These are phyloP conservation scores for Listronotus bonariensis DNA, from an alignment of 1,140 invertebrate species.

Conservation along the genomic window DNA sequence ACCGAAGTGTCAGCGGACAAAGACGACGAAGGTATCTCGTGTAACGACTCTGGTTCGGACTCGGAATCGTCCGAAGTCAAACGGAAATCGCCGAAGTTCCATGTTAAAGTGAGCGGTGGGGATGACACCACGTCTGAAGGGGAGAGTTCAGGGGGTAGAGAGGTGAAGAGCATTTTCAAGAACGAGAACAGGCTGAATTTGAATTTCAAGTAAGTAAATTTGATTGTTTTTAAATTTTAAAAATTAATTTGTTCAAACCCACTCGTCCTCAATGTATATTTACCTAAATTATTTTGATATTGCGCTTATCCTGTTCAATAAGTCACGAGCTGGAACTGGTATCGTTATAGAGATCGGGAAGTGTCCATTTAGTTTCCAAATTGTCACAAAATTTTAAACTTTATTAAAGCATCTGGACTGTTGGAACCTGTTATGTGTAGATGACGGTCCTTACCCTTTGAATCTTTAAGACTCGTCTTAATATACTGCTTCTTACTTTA, in stretches of 20 bases:
- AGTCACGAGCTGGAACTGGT: too few relatives aligned
- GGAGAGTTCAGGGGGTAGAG: constrained; percentile 65
- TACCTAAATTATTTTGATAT: too few relatives aligned
- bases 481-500: too few relatives aligned
- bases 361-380: too few relatives aligned
- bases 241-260: not conserved
- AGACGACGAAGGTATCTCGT: constrained; percentile 53
- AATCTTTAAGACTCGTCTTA: too few relatives aligned
- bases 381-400: too few relatives aligned
- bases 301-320: too few relatives aligned
- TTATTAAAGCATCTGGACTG: too few relatives aligned
- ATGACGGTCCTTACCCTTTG: too few relatives aligned
- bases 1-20: constrained; percentile 37
- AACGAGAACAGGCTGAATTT: constrained; percentile 52
- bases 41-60: constrained; percentile 51
- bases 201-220: constrained; percentile 46
- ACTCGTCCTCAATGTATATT: too few relatives aligned
- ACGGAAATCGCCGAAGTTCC: constrained; percentile 7
- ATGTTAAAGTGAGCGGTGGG: constrained; percentile 23
- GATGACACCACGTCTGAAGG: constrained; percentile 59
- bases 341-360: too few relatives aligned
- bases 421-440: too few relatives aligned
- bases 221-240: not conserved
- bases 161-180: constrained; percentile 64
- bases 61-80: constrained; percentile 40